These are phyloP conservation scores for Origma solitaria DNA, from an alignment of 2,113 vertebrate genomes.

Conservation along the genomic window DNA sequence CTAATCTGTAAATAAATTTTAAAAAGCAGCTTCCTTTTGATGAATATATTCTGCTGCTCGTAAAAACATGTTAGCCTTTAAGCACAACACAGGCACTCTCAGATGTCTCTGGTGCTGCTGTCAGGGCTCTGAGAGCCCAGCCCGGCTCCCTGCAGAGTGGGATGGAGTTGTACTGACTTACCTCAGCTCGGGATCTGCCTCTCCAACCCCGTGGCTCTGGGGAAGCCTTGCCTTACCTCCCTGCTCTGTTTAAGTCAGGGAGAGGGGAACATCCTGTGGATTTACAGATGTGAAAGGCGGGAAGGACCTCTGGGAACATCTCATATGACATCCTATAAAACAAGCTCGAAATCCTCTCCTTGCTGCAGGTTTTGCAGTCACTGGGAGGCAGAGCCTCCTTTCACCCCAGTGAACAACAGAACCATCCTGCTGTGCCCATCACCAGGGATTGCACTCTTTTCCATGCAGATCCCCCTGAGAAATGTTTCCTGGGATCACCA, in stretches of 20 bases:
- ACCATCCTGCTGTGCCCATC: neutral
- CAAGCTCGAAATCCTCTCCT: neutral
- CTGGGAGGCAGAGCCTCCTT: neutral
- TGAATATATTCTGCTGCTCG: constrained; percentile 56
- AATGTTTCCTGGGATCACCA: neutral
- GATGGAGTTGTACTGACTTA: neutral
- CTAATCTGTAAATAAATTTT: constrained; percentile 67
- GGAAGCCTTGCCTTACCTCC: neutral
- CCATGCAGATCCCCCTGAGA: neutral
- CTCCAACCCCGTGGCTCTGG: fast-evolving
- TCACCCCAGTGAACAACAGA: neutral
- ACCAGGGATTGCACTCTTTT: fast-evolving
- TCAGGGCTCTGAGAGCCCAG: neutral
- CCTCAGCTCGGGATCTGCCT: neutral
- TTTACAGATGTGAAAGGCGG: neutral
- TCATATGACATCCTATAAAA: fast-evolving
- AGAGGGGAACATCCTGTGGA: neutral
- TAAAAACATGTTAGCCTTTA: constrained; percentile 43
- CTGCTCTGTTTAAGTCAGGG: neutral
- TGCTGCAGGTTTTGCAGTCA: neutral
- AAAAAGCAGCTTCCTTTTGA: constrained; percentile 57
- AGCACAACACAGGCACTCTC: neutral
- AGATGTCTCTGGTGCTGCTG: neutral
- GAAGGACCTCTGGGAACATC: neutral
- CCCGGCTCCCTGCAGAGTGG: neutral